phyloP scores from a whole-genome alignment of 2,797 vertebrate genomes.

The Gobionotothen gibberifrons region DNA sequence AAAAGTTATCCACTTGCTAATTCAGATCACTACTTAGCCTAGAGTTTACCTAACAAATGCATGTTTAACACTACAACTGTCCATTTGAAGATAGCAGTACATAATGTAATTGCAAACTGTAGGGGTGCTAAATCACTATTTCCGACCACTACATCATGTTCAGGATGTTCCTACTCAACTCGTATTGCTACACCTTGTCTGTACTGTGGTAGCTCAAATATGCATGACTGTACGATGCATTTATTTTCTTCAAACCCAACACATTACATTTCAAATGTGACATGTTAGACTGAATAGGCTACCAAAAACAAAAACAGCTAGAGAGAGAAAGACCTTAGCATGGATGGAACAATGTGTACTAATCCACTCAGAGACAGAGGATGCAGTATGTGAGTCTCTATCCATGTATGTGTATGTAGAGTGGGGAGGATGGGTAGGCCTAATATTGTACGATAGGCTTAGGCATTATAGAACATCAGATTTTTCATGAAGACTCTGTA shows the following conservation, averaged over 20 bases:
- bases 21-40: too few relatives aligned
- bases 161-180: not conserved
- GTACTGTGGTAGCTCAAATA: not conserved
- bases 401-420: conserved; percentile 3
- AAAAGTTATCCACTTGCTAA: too few relatives aligned
- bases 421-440: not conserved
- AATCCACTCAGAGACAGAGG: conserved; percentile 65
- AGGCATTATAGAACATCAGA: conserved; percentile 47
- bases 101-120: too few relatives aligned
- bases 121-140: too few relatives aligned
- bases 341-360: conserved; percentile 67
- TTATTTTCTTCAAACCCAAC: not conserved
- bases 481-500: conserved; percentile 17
- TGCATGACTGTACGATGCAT: not conserved
- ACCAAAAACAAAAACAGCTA: conserved; percentile 4
- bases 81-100: too few relatives aligned
- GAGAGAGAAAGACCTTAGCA: conserved; percentile 28
- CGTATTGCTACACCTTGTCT: not conserved
- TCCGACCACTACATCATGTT: too few relatives aligned
- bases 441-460: conserved; percentile 52
- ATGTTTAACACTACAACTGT: too few relatives aligned
- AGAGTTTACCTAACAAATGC: too few relatives aligned
- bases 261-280: not conserved
- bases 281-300: not conserved
- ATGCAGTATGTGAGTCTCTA: conserved; percentile 42